phyloP scores from a whole-genome alignment of 53 echinoderm and acorn worm genomes.

The Hippasteria phrygiana region DNA sequence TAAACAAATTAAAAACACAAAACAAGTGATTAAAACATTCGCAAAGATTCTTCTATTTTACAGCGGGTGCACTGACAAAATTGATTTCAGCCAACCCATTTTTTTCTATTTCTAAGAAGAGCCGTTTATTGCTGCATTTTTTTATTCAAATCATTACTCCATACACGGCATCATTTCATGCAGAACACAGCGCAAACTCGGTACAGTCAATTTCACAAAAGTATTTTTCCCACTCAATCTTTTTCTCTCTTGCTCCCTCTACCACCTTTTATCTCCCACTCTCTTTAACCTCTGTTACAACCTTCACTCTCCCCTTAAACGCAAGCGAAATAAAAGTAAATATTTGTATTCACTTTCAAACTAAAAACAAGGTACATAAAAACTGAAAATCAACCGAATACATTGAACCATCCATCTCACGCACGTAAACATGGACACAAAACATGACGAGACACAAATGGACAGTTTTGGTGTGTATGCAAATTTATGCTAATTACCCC shows the following conservation, averaged over 20 bases:
- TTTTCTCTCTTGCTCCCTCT: too few species aligned
- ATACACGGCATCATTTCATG: neutral
- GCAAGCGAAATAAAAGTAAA: neutral
- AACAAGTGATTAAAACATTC: too few species aligned
- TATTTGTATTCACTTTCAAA: neutral
- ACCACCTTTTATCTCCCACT: too few species aligned
- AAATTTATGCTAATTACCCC: constrained; percentile 83
- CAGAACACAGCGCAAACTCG: too few species aligned
- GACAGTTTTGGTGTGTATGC: constrained; percentile 34
- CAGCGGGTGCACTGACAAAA: neutral
- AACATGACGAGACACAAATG: constrained; percentile 7
- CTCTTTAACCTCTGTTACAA: too few species aligned
- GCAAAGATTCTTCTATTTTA: too few species aligned
- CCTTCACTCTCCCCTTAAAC: too few species aligned
- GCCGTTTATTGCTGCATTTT: neutral
- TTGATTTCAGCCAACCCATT: neutral
- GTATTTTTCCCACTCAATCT: too few species aligned
- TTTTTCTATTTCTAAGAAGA: too few species aligned
- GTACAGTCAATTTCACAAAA: too few species aligned
- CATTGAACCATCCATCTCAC: neutral
- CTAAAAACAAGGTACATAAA: neutral
- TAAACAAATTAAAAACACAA: neutral
- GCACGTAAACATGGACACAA: neutral
- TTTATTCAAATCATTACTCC: neutral
- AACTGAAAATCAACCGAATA: neutral